Percentiles rank a stretch among this genome's conserved stretches.
These are phyloP conservation scores for Thecophora atra DNA, from an alignment of 2,888 invertebrate genomes.

Conservation along the genomic window DNA sequence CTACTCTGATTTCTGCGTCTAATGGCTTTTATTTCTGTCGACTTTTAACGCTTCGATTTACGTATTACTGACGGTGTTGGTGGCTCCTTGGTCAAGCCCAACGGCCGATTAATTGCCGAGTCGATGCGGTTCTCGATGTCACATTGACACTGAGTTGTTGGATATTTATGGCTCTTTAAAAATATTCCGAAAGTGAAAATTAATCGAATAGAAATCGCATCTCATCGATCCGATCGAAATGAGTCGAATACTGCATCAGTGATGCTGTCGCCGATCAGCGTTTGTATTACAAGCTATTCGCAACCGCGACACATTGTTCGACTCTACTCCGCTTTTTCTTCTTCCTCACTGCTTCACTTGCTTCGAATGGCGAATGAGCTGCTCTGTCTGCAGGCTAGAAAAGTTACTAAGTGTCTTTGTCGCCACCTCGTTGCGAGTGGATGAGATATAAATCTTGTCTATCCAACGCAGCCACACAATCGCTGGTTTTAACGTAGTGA, in stretches of 20 bases:
- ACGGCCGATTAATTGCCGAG: neutral
- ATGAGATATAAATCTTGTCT: neutral
- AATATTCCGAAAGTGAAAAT: slow-evolving; percentile 44
- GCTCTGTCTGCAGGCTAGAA: slow-evolving; percentile 32
- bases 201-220: slow-evolving; percentile 42
- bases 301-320: neutral
- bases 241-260: slow-evolving; percentile 19
- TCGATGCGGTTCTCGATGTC: slow-evolving; percentile 6
- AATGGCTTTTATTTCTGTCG: neutral
- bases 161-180: slow-evolving; percentile 39
- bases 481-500: neutral
- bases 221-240: slow-evolving; percentile 34
- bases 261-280: slow-evolving; percentile 15
- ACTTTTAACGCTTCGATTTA: neutral
- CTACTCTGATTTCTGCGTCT: neutral
- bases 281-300: neutral
- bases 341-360: neutral
- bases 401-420: slow-evolving; percentile 32
- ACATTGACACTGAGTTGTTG: slow-evolving; percentile 6
- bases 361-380: slow-evolving; percentile 5
- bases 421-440: neutral
- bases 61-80: neutral
- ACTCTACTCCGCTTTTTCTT: neutral
- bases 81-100: neutral
- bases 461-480: neutral